These are phyloP conservation scores for Metaphire vulgaris DNA, from an alignment of 1,140 invertebrate genomes.

Conservation along the genomic window DNA sequence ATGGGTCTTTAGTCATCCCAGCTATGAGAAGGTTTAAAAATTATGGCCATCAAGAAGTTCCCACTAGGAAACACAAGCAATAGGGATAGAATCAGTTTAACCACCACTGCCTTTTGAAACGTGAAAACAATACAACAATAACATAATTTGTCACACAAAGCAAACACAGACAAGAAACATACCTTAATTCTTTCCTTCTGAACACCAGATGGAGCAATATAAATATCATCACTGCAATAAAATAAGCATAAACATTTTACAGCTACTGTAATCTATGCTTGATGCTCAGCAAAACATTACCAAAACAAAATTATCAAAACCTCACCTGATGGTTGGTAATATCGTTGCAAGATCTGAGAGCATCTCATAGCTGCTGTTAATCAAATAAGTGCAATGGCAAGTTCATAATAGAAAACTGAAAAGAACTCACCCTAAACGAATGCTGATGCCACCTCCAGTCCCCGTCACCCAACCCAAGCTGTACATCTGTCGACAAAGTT, in stretches of 20 bases:
- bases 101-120: no score
- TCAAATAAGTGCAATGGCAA: background rate
- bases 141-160: no score
- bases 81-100: no score
- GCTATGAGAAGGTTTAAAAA: no score
- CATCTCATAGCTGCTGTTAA: background rate
- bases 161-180: no score
- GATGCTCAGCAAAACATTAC: background rate
- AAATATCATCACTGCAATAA: conserved; percentile 73
- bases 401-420: background rate
- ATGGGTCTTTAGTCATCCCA: no score
- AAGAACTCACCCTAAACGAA: conserved; percentile 67
- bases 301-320: background rate
- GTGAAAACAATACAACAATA: no score
- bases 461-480: conserved; percentile 91
- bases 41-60: no score
- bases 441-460: conserved; percentile 84
- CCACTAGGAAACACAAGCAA: no score
- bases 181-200: conserved; percentile 79
- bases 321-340: background rate
- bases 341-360: background rate
- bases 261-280: conserved; percentile 8
- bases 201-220: conserved; percentile 92
- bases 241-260: conserved; percentile 6
- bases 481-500: conserved; percentile 84